A percentile compares a stretch with the other conserved stretches of the same genome.
Conservation (phyloP, 2,797 vertebrate species). For the Lepilemur ruficaudatus region DNA sequence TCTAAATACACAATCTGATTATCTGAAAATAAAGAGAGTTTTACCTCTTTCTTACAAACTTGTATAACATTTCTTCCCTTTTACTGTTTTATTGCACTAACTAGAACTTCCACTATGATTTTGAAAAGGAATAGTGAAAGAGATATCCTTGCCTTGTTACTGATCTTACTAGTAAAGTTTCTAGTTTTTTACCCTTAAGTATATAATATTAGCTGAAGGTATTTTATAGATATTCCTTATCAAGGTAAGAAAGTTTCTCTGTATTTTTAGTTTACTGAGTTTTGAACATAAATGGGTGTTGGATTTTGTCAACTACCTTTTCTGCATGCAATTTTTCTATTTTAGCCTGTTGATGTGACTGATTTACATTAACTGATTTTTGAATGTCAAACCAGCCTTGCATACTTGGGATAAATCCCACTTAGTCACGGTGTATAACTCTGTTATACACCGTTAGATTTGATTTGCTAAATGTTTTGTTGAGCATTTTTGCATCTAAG, state of each 20-base stretch:
- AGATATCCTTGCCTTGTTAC: not conserved
- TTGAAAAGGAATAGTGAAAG: not conserved
- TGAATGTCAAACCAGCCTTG: not conserved
- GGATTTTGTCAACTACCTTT: not conserved
- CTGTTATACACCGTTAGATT: not conserved
- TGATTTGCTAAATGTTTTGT: not conserved
- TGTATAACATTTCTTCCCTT: not conserved
- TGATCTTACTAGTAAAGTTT: not conserved
- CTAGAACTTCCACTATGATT: not conserved
- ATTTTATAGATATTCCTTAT: not conserved
- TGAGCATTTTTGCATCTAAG: not conserved
- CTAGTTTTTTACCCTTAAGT: not conserved
- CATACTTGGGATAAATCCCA: not conserved
- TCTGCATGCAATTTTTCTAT: not conserved
- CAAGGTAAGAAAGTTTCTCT: not conserved
- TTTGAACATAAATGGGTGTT: not conserved
- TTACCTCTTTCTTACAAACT: not conserved
- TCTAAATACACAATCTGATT: not conserved
- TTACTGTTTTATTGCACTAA: not conserved
- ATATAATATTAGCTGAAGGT: not conserved
- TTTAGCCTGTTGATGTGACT: not conserved
- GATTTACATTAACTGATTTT: not conserved
- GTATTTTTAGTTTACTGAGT: not conserved
- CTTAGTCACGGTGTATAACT: not conserved
- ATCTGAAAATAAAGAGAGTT: not conserved